These are phyloP conservation scores for Trematomus loennbergii DNA, from an alignment of 2,113 vertebrate species.

Conservation along the genomic window DNA sequence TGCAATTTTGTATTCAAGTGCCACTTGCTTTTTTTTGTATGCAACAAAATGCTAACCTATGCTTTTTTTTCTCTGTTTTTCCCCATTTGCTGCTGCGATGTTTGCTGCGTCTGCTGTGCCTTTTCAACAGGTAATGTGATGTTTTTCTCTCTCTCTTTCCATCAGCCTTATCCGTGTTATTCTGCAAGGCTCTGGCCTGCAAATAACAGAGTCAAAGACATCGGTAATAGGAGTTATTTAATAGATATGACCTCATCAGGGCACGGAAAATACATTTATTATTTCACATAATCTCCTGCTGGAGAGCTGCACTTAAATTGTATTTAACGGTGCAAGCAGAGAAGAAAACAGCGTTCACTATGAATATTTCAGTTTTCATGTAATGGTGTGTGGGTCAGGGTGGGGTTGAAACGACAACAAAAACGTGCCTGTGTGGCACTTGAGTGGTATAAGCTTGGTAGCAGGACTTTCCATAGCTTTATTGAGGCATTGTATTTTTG, in stretches of 20 bases:
- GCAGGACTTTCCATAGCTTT: constrained; percentile 37
- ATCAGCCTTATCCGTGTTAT: constrained; percentile 41
- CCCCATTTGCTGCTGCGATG: constrained; percentile 39
- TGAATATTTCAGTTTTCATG: background rate
- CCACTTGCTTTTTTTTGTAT: constrained; percentile 35
- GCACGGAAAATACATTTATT: constrained; percentile 19
- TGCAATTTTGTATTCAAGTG: constrained; percentile 40
- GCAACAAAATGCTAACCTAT: constrained; percentile 63
- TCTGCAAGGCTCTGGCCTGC: constrained; percentile 15
- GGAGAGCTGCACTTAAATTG: constrained; percentile 32
- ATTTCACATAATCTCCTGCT: constrained; percentile 35
- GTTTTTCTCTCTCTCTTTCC: constrained; percentile 16
- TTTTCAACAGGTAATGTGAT: constrained; percentile 74
- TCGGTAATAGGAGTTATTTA: constrained; percentile 46
- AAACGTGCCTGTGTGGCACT: constrained; percentile 32
- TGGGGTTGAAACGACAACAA: constrained; percentile 23
- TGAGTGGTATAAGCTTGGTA: constrained; percentile 13
- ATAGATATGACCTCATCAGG: constrained; percentile 39
- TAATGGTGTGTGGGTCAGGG: background rate
- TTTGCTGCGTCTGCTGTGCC: constrained; percentile 34
- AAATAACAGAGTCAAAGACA: constrained; percentile 44
- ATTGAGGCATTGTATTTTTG: constrained; percentile 39
- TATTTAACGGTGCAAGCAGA: background rate
- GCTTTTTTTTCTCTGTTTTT: constrained; percentile 44
- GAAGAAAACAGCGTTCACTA: background rate